A percentile compares a stretch with the other conserved stretches of the same genome.
phyloP scores from a whole-genome alignment of 2,888 invertebrate genomes.

The Megalurothrips usitatus region DNA sequence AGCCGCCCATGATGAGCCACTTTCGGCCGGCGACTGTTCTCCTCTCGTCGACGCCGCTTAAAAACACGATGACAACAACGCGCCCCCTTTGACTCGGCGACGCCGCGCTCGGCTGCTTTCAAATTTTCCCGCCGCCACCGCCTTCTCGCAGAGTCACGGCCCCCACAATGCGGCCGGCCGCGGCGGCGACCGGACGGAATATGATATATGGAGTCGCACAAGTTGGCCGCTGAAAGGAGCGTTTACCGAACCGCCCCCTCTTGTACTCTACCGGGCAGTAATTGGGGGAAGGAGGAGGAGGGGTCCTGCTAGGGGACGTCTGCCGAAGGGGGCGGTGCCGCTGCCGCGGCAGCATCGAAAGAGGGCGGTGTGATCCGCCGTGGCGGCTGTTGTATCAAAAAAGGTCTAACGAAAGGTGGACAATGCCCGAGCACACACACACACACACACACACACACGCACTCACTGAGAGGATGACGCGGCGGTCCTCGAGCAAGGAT shows the following conservation, averaged over 20 bases:
- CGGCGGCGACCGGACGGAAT: neutral
- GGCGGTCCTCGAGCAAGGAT: neutral
- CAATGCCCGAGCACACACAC: slow-evolving; percentile 7
- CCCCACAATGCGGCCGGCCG: neutral
- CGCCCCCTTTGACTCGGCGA: neutral
- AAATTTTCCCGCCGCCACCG: neutral
- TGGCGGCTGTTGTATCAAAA: slow-evolving; percentile 17
- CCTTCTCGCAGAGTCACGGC: neutral
- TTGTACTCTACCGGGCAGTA: neutral
- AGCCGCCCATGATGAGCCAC: too few relatives aligned
- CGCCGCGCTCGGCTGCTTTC: too few relatives aligned
- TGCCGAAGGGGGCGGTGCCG: neutral
- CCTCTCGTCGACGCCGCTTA: too few relatives aligned
- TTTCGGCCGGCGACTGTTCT: too few relatives aligned
- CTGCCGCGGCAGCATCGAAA: neutral
- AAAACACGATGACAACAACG: neutral
- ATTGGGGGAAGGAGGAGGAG: neutral
- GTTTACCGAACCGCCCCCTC: neutral
- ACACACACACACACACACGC: neutral
- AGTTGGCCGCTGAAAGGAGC: neutral
- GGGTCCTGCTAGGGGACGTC: neutral
- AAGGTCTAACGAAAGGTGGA: slow-evolving; percentile 20
- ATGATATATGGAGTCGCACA: neutral
- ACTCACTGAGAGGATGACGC: neutral
- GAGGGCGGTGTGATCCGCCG: neutral